These are phyloP conservation scores for Acleris literana DNA, from an alignment of 2,888 invertebrate genomes.

Conservation along the genomic window DNA sequence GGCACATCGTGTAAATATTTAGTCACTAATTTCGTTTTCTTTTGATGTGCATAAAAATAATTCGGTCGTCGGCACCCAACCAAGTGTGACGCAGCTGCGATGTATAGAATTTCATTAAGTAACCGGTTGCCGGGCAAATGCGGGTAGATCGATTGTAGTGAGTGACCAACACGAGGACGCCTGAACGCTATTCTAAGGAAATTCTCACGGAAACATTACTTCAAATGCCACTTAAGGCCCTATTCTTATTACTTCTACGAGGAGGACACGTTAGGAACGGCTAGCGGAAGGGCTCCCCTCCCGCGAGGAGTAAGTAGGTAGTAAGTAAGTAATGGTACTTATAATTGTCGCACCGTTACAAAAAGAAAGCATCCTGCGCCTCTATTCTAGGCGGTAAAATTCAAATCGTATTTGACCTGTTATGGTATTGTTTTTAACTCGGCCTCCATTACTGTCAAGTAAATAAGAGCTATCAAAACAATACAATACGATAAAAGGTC, in stretches of 20 bases:
- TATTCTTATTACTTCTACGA: not conserved
- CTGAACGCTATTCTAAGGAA: constrained; percentile 59
- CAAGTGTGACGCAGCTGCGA: constrained; percentile 74
- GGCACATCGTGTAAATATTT: not conserved
- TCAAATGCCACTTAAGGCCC: constrained; percentile 62
- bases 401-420: too few relatives aligned
- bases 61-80: constrained; percentile 60
- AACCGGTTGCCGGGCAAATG: constrained; percentile 75
- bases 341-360: too few relatives aligned
- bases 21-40: constrained; percentile 19
- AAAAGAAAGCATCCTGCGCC: too few relatives aligned
- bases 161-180: constrained; percentile 63
- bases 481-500: too few relatives aligned
- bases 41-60: constrained; percentile 52
- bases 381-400: too few relatives aligned
- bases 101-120: constrained; percentile 78
- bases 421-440: too few relatives aligned
- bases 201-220: constrained; percentile 67
- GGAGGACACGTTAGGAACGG: too few relatives aligned
- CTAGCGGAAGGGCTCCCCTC: too few relatives aligned
- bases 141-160: constrained; percentile 68
- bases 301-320: too few relatives aligned
- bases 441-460: too few relatives aligned
- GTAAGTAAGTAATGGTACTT: too few relatives aligned
- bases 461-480: too few relatives aligned